Base-by-base conservation (phyloP, 2,113 vertebrate species). In the Vulpes vulpes region DNA sequence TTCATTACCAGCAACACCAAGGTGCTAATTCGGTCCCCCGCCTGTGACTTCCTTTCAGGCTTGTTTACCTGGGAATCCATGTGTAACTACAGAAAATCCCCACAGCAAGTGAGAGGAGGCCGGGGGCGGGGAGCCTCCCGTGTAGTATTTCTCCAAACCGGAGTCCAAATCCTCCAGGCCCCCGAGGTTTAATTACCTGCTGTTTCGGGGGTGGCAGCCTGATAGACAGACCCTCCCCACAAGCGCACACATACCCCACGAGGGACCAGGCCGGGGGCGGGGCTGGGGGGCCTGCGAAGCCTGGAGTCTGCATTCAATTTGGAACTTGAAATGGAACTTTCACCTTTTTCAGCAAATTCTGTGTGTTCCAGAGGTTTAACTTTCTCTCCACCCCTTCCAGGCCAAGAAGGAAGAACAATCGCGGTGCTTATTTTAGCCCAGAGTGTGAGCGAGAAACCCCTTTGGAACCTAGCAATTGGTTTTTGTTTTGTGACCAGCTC, bases 11-110 rank as follows among this genome's bases (percentile, higher is more conserved):
- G 96, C 91, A 94, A 93, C 6, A 9, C 53, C 86, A 97, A 98
- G 99, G 98, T 99, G 99, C 98, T 99, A 99, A 99, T 99, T 99
- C 98, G 98, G 98, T 99, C 99, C 98, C 98, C 98, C 98, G 98
- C 98, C 98, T 98, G 98, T 98, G 95, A 97, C 97, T 98, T 94
- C 96, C 97, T 95, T 99, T 98, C 98, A 98, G 98, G 97, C 98
- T 99, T 99, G 99, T 99, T 99, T 99, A 99, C 99, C 99, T 99
- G 99, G 98, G 98, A 99, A 99, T 98, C 98, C 99, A 98, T 99
- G 99, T 99, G 99, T 99, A 99, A 99, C 99, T 99, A 99, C 99
- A 99, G 99, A 99, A 99, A 99, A 99, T 99, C 99, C 99, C 99
- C 99, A 99, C 98, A 99, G 99, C 99, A 99, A 98, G 99, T 98